These are phyloP conservation scores for Dinothrombium tinctorium DNA, from an alignment of 1,140 invertebrate species.

Conservation along the genomic window DNA sequence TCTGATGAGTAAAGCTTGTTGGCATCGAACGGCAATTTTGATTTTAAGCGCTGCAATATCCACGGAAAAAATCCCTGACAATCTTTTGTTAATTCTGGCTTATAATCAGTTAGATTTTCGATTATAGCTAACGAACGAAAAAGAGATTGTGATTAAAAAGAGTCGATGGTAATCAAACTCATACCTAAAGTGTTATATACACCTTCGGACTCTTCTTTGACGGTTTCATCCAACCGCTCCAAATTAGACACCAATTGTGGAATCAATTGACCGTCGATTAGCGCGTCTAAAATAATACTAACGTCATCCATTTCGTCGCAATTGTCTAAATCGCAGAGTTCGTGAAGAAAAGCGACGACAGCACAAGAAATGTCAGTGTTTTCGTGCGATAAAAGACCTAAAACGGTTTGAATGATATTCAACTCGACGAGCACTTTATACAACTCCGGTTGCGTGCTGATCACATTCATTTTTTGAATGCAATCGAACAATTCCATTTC, in stretches of 20 bases:
- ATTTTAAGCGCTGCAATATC: conserved; percentile 55
- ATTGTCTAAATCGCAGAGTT: conserved; percentile 75
- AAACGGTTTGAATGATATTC: conserved; percentile 60
- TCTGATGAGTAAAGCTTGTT: conserved; percentile 93
- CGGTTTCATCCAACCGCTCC: conserved; percentile 68
- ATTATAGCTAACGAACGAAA: conserved; percentile 21
- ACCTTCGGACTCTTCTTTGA: conserved; percentile 85
- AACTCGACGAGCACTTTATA: conserved; percentile 77
- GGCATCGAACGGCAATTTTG: conserved; percentile 66
- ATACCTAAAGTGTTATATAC: conserved; percentile 78
- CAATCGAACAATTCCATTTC: conserved; percentile 83
- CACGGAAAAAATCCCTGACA: conserved; percentile 65
- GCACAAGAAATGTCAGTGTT: conserved; percentile 43
- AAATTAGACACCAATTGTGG: conserved; percentile 79
- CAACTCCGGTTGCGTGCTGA: conserved; percentile 83
- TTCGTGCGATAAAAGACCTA: conserved; percentile 82
- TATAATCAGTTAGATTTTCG: conserved; percentile 43
- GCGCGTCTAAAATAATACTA: conserved; percentile 29
- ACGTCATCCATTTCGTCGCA: conserved; percentile 7
- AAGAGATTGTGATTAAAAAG: conserved; percentile 11
- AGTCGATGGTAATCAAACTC: background rate
- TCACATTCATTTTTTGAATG: conserved; percentile 72
- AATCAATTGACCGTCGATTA: conserved; percentile 68
- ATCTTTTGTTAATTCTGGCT: conserved; percentile 52
- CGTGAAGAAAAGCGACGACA: conserved; percentile 37